Evolutionary conservation across 2,113 vertebrate species (phyloP).

Genomic region (Plotosus lineatus): DNA sequence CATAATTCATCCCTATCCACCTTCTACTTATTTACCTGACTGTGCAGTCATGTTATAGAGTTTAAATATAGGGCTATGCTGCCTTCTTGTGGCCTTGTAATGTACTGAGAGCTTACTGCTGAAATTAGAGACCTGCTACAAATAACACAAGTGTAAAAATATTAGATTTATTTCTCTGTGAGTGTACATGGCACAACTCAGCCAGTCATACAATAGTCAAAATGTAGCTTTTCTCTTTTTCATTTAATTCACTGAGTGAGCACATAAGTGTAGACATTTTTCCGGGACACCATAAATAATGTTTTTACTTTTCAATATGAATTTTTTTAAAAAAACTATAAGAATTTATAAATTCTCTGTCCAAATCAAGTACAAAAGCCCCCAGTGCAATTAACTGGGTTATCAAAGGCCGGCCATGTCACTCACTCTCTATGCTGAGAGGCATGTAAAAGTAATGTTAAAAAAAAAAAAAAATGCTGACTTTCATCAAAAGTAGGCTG

Average conservation of each 20-base stretch:
- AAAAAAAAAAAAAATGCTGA: too few species aligned
- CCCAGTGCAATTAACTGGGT: too few species aligned
- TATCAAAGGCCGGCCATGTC: too few species aligned
- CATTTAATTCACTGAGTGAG: slow-evolving; percentile 78
- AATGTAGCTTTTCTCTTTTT: slow-evolving; percentile 70
- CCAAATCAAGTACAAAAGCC: slow-evolving; percentile 93
- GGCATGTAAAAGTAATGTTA: too few species aligned
- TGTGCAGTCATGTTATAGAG: neutral
- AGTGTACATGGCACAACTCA: slow-evolving; percentile 78
- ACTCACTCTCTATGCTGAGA: too few species aligned
- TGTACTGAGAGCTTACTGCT: neutral
- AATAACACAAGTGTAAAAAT: slow-evolving; percentile 76
- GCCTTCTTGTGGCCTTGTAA: slow-evolving; percentile 60
- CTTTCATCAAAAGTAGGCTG: too few species aligned
- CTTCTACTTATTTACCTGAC: too few species aligned
- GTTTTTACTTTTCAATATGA: slow-evolving; percentile 73
- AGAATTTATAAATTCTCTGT: slow-evolving; percentile 95
- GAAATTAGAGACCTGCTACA: slow-evolving; percentile 13
- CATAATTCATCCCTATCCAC: too few species aligned
- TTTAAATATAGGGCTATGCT: slow-evolving; percentile 58
- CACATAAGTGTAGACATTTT: slow-evolving; percentile 77
- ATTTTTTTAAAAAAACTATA: slow-evolving; percentile 86
- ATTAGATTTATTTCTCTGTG: slow-evolving; percentile 93
- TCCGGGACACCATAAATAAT: slow-evolving; percentile 87
- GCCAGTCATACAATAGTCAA: slow-evolving; percentile 85